Base-by-base conservation (phyloP, 2,797 vertebrate genomes). In the Hydrophis major region DNA sequence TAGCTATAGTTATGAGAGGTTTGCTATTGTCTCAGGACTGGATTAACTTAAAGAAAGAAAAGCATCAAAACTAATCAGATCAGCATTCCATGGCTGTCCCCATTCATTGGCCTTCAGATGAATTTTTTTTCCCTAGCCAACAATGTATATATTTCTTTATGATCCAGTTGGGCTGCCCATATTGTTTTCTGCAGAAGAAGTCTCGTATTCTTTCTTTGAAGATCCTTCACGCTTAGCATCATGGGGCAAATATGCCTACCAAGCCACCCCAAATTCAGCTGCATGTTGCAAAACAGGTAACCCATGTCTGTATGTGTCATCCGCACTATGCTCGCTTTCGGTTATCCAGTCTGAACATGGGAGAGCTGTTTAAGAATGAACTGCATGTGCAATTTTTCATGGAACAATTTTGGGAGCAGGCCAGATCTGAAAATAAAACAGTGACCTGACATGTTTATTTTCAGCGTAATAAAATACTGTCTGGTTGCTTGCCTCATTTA, bases 111-210 rank as follows among this genome's bases (percentile, higher is more conserved):
- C 50, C 47, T 50, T 20, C 18, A 13, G 32, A 2, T 61, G 42
- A 12, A n/a, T n/a, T 4, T 66, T 60, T 60, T 95, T 96, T 96
- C 97, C 96, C 96, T 97, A 96, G 96, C 91, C 94, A 86, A 37
- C 55, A 86, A 13, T 91, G 97, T 95, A 83, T 83, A 93, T 97
- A 94, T 97, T 97, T 95, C 93, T 97, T 4, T 97, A 97, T 74
- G 97, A 97, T 90, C 96, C 97, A n/a, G 95, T 89, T 18, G 96
- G 97, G 78, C 92, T 97, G n/a, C 97, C 97, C 92, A 87, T 97
- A 37, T 42, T 93, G 59, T 69, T 94, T 22, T 89, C 95, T 89
- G 37, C 66, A 25, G 63, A 60, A 60, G 90, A 91, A 37, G 83
- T 92, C 14, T 90, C 92, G 60, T 42, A 56, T 60, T 42, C 93